Percentiles rank a stretch among this genome's conserved stretches.
phyloP scores from a whole-genome alignment of 1,140 invertebrate genomes.

The Papilio machaon region DNA sequence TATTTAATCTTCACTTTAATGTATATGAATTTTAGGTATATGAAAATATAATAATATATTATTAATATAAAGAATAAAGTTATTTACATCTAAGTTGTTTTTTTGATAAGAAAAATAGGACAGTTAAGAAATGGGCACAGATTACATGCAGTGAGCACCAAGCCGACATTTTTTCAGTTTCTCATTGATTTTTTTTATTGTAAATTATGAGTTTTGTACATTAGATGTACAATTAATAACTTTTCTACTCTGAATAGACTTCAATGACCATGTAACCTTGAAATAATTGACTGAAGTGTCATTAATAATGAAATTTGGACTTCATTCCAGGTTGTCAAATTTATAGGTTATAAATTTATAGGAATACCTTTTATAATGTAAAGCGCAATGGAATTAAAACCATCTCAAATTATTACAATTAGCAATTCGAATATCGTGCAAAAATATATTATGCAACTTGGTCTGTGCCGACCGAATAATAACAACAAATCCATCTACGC shows the following conservation, averaged over 20 bases:
- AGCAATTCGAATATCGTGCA: constrained; percentile 51
- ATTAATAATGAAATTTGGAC: constrained; percentile 73
- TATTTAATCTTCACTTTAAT: background rate
- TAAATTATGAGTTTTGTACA: background rate
- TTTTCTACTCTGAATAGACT: constrained; percentile 37
- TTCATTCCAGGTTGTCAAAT: constrained; percentile 67
- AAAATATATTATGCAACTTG: constrained; percentile 64
- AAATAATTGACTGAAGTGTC: constrained; percentile 63
- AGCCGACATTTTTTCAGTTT: background rate
- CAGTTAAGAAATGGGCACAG: background rate
- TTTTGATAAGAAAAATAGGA: constrained; percentile 3
- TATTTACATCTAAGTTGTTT: background rate
- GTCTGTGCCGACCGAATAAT: constrained; percentile 64
- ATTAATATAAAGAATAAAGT: background rate
- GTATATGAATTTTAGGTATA: background rate
- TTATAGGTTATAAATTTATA: constrained; percentile 71
- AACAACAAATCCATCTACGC: constrained; percentile 74
- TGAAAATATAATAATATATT: background rate
- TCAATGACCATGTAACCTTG: constrained; percentile 66
- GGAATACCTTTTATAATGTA: constrained; percentile 41
- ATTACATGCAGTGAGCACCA: constrained; percentile 15
- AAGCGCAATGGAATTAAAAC: constrained; percentile 43
- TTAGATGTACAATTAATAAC: background rate
- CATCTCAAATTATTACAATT: constrained; percentile 37
- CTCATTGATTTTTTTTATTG: background rate